These are phyloP conservation scores for Delia radicum DNA, from an alignment of 1,140 invertebrate genomes.

Conservation along the genomic window DNA sequence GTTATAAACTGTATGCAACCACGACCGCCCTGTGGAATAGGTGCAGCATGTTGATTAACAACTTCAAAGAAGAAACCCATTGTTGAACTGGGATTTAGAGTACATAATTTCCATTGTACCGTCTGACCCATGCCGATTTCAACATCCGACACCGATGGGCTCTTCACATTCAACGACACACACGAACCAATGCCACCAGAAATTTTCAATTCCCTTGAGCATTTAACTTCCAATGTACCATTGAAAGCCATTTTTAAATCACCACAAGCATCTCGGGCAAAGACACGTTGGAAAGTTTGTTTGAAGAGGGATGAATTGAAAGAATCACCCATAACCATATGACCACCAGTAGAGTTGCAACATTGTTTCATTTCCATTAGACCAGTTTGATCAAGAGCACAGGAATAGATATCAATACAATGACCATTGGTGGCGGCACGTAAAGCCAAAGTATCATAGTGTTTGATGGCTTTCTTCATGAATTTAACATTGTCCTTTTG, in stretches of 20 bases:
- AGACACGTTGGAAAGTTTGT: constrained; percentile 97
- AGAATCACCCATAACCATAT: constrained; percentile 99
- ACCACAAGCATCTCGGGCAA: constrained; percentile 87
- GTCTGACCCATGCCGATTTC: constrained; percentile 97
- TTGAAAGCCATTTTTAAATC: constrained; percentile 99
- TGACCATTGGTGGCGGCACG: constrained; percentile 94
- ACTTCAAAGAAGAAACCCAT: constrained; percentile 96
- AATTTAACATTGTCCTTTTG: constrained; percentile 98
- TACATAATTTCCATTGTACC: constrained; percentile 98
- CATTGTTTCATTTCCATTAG: constrained; percentile 98
- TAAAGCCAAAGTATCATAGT: constrained; percentile 90
- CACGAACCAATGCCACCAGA: constrained; percentile 93
- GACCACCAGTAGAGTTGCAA: constrained; percentile 94
- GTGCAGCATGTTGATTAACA: constrained; percentile 93
- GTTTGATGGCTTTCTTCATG: constrained; percentile 98
- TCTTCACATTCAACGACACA: constrained; percentile 89
- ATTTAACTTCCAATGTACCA: constrained; percentile 94
- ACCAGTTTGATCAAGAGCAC: constrained; percentile 98
- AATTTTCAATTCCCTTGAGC: constrained; percentile 82
- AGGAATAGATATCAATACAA: constrained; percentile 96
- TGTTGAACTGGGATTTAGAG: constrained; percentile 89
- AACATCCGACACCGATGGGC: constrained; percentile 88
- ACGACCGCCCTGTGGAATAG: constrained; percentile 91
- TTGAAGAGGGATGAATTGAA: constrained; percentile 99
- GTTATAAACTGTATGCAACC: constrained; percentile 99